Base-by-base conservation (phyloP, 2,888 invertebrate species). In the Cheilosia pagana region DNA sequence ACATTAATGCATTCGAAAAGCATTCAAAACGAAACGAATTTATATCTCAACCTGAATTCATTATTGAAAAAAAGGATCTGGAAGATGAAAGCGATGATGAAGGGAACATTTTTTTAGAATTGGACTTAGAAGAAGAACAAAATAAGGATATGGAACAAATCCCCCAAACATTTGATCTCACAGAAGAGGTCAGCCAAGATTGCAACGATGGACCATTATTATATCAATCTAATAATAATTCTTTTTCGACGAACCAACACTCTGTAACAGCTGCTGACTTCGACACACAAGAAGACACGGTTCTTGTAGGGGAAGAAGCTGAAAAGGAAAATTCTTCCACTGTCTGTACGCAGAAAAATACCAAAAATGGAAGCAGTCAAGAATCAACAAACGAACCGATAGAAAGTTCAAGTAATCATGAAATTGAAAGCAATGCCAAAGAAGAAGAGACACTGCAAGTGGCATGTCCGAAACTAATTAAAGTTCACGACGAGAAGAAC, bases 31-130 rank as follows among this genome's bases (percentile, higher is more conserved):
- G 68, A 19, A 55, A 41, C 5, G 67, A 62, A 4, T 21, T 50
- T 2, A 77, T 53, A 39, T 53, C 71, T 0, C 75, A 85, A 53
- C 88, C 88, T 0, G 89, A 89, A 70, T 89, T 89, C 65, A 59
- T 87, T 19, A 89, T 89, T 12, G 87, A 87, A 8, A 81, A 86
- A 25, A 75, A 87, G 19, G 88, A 88, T 70, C 60, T 89, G 10
- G 85, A 87, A 2, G 72, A 85, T 7, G 52, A 65, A 6, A 86
- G 86, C 23, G 88, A 86, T n/a, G 88, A 87, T 10, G 70, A 70
- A 14, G 68, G 79, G 7, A 81, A 68, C 45, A 74, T 85, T 2
- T 87, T 87, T 12, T 50, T 88, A 21, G 87, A 88, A 59, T 45
- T 88, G 8, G 88, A 88, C 0, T 45, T 87, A 0, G 72, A 86